Base-by-base conservation (phyloP, 2,797 vertebrate genomes). In the Mastacembelus armatus region DNA sequence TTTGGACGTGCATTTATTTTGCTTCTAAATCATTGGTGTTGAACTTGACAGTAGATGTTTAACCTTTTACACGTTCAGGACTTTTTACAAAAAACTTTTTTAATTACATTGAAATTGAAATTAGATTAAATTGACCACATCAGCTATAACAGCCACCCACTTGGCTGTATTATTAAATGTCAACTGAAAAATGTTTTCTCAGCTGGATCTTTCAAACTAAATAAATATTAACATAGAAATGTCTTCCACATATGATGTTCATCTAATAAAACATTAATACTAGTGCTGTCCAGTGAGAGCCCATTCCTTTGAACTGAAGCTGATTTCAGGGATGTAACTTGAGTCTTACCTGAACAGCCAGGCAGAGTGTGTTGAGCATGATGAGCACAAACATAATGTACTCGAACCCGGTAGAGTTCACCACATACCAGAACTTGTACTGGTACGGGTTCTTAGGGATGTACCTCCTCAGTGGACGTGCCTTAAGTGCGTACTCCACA, bases 321-420 rank as follows among this genome's bases (percentile, higher is more conserved):
- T 30, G 0, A 44, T 16, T 49, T 55, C 7, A 45, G 6, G 7
- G 1, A 15, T 14, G 39, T 51, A n/a, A 45, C 8, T 16, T 21
- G 38, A 43, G 11, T 55, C 95, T 84, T 92, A 99, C 98, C 97
- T 99, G 98, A 83, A 99, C 97, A 61, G 97, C 98, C 92, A 99
- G 94, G 90, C 98, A 99, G 84, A 99, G 95, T 0, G 98, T 99
- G 95, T 99, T 99, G 90, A 99, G 96, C 95, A 99, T 96, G 92
- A 99, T 99, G 92, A 99, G 97, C 78, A 99, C 96, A 90, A 99
- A 99, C 98, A 99, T 99, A 95, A 99, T 97, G 94, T 99, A 99
- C 91, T 99, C 98, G 87, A 99, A 99, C 51, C 95, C 96, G 1
- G 97, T 97, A 80, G 98, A 99, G 94, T 99, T 99, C 83, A 99